These are phyloP conservation scores for Brotula barbata DNA, from an alignment of 2,797 vertebrate species.

Conservation along the genomic window DNA sequence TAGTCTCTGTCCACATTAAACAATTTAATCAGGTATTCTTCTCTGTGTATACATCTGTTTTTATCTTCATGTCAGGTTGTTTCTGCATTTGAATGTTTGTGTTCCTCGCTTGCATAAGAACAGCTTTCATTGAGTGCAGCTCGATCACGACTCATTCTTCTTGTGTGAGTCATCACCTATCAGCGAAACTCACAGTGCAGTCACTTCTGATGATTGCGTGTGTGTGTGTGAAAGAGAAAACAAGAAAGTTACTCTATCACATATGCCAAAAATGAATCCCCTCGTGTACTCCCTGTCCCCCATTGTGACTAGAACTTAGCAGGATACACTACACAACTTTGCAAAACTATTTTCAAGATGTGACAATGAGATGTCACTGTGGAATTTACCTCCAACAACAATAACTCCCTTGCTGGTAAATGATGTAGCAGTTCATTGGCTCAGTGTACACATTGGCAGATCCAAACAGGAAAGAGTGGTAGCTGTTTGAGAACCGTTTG, in stretches of 20 bases:
- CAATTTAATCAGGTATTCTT: background rate
- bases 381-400: constrained; percentile 27
- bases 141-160: constrained; percentile 1
- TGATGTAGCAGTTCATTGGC: constrained; percentile 22
- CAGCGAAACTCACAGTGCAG: background rate
- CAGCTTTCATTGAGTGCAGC: background rate
- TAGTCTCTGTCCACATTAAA: too few species aligned
- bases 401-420: constrained; percentile 15
- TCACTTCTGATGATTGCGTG: background rate
- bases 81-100: background rate
- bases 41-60: background rate
- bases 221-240: constrained; percentile 13
- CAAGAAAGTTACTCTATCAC: constrained; percentile 11
- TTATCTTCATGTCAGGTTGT: background rate
- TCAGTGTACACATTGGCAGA: constrained; percentile 27
- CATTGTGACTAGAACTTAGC: background rate
- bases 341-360: too few species aligned
- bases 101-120: background rate
- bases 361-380: constrained; percentile 2
- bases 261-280: constrained; percentile 33
- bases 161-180: background rate
- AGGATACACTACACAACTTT: too few species aligned
- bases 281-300: constrained; percentile 19
- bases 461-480: constrained; percentile 17
- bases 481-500: constrained; percentile 6